Base-by-base conservation (phyloP, 1,140 invertebrate genomes). In the Drosophila rufa region DNA sequence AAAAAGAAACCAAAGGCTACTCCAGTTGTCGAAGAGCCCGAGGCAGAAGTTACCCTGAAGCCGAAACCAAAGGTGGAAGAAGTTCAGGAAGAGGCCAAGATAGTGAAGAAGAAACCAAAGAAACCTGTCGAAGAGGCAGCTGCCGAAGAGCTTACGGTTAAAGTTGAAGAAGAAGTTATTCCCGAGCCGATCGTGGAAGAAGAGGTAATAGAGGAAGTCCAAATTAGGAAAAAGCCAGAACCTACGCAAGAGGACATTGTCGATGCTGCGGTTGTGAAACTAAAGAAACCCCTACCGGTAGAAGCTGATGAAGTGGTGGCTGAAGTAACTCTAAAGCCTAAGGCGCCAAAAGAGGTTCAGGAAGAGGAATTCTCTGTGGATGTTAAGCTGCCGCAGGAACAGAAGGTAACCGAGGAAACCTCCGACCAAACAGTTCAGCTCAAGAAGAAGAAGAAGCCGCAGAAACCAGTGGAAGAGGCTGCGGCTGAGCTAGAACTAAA, bases 401-500 rank as follows among this genome's bases (percentile, higher is more conserved):
- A 87, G 42, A 71, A 60, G 50, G 38, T 82, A 1, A 75, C 91
- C 3, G 79, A 91, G 36, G 91, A 92, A 78, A 82, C 91, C 14
- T 79, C 83, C 11, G 75, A 92, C 8, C 76, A 91, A 53, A 87
- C 86, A 15, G 82, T 91, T 6, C 79, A 85, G 33, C 62, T 92
- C 0, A 92, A 92, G 46, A 92, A 91, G 42, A 92, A 93, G 62
- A 93, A 93, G 66, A 94, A 92, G 62, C 92, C 92, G 4, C 75
- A 80, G 6, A 92, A 87, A 19, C 61, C 74, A 7, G 60, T 75
- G 3, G 92, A 92, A 71, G 94, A 94, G 82, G 92, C 91, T 53
- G 92, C 92, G 4, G 93, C 94, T 71, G 93, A 94, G 48, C 53
- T 95, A 5, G 93, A 93, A 4, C 92, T 94, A 12, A 92, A 92